A percentile compares a stretch with the other conserved stretches of the same genome.
Evolutionary conservation across 2,113 vertebrate species (phyloP).

Genomic region (Muntiacus muntjak): DNA sequence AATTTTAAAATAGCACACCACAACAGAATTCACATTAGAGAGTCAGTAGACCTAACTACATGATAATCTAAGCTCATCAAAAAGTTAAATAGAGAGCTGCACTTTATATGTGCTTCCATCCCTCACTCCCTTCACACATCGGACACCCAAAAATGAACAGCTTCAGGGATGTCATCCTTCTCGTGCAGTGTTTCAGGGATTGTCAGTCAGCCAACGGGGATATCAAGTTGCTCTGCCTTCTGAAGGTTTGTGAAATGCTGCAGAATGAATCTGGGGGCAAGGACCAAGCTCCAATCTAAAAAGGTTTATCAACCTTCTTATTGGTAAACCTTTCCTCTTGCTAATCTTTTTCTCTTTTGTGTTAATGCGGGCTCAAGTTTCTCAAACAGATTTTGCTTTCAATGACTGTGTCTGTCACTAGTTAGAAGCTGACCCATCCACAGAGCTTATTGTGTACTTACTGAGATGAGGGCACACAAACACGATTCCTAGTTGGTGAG

Average conservation of each 20-base stretch:
- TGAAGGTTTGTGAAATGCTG: background rate
- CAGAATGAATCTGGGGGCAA: background rate
- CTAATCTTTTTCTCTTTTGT: background rate
- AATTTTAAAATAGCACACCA: background rate
- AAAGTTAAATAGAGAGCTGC: background rate
- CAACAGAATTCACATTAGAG: background rate
- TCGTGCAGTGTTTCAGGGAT: background rate
- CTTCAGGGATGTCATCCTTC: too few relatives aligned
- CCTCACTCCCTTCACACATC: background rate
- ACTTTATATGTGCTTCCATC: background rate
- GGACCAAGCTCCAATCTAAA: rapidly evolving
- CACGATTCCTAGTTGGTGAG: background rate
- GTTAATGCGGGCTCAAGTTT: background rate
- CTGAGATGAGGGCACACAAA: background rate
- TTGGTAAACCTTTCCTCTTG: background rate
- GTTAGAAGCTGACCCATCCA: background rate
- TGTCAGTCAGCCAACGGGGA: background rate
- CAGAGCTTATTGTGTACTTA: background rate
- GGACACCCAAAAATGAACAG: background rate
- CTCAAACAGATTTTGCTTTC: background rate
- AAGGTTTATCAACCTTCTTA: background rate
- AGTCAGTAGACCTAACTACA: background rate
- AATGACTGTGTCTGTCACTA: background rate
- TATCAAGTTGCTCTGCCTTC: background rate
- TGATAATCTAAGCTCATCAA: background rate